These are phyloP conservation scores for Mycalesis mineus DNA, from an alignment of 2,888 invertebrate species.

Conservation along the genomic window DNA sequence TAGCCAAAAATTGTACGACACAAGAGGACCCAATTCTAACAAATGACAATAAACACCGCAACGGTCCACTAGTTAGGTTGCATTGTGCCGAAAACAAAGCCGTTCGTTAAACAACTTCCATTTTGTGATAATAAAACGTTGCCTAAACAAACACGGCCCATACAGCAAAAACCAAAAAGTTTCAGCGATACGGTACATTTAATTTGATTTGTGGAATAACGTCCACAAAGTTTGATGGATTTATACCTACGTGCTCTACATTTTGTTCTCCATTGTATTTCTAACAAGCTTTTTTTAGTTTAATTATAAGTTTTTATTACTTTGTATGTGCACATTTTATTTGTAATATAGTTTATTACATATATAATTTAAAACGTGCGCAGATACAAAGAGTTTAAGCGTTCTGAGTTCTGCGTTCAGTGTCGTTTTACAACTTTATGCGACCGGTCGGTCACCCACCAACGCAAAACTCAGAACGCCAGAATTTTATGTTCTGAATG, in stretches of 20 bases:
- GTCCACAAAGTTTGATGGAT: slow-evolving; percentile 3
- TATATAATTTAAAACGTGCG: too few relatives aligned
- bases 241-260: background rate
- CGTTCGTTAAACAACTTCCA: background rate
- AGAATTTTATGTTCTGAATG: too few relatives aligned
- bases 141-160: background rate
- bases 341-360: too few relatives aligned
- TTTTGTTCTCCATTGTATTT: slow-evolving; percentile 1
- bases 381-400: too few relatives aligned
- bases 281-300: background rate
- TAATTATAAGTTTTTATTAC: too few relatives aligned
- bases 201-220: slow-evolving; percentile 1
- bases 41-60: background rate
- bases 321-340: too few relatives aligned
- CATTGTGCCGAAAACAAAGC: slow-evolving; percentile 1
- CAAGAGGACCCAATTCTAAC: background rate
- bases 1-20: background rate
- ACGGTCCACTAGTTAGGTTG: background rate
- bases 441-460: too few relatives aligned
- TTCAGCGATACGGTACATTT: slow-evolving; percentile 5
- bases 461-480: too few relatives aligned
- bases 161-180: background rate
- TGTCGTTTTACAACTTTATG: too few relatives aligned
- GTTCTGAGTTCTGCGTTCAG: too few relatives aligned
- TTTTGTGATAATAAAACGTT: background rate